A percentile compares a stretch with the other conserved stretches of the same genome.
These are phyloP conservation scores for Cephalotes varians DNA, from an alignment of 2,888 invertebrate species.

Conservation along the genomic window DNA sequence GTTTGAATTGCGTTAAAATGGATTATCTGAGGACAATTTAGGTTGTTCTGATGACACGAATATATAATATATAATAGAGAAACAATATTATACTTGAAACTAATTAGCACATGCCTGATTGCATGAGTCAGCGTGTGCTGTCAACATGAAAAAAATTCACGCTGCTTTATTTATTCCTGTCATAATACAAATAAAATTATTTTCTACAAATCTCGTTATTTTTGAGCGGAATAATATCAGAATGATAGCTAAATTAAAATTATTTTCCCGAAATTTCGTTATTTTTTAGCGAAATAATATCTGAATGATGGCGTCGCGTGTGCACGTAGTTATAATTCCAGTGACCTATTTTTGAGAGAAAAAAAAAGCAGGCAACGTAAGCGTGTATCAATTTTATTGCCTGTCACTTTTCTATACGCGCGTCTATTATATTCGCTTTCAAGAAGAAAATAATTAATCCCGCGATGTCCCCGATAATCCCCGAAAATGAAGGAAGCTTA, in stretches of 20 bases:
- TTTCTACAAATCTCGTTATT: background rate
- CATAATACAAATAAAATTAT: background rate
- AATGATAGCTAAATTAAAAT: background rate
- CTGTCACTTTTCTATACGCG: background rate
- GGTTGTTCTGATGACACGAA: background rate
- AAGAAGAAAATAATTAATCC: slow-evolving; percentile 25
- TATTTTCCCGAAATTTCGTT: background rate
- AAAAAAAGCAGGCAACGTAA: background rate
- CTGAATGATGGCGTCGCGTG: background rate
- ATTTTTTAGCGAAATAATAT: background rate
- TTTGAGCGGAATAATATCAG: background rate
- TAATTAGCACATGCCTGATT: background rate
- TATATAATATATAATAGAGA: background rate
- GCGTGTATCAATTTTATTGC: slow-evolving; percentile 18
- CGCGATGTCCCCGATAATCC: too few relatives aligned
- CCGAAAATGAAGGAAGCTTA: background rate
- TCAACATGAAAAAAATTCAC: background rate
- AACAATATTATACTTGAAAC: background rate
- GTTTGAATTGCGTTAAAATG: background rate
- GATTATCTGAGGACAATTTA: background rate
- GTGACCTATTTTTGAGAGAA: background rate
- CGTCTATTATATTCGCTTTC: background rate
- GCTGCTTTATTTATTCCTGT: background rate
- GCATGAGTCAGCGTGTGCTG: background rate
- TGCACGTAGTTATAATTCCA: background rate